A percentile compares a stretch with the other conserved stretches of the same genome.
Conservation (phyloP, 37 sponge, comb jelly and placozoan species). For the Halichondria panicea region DNA sequence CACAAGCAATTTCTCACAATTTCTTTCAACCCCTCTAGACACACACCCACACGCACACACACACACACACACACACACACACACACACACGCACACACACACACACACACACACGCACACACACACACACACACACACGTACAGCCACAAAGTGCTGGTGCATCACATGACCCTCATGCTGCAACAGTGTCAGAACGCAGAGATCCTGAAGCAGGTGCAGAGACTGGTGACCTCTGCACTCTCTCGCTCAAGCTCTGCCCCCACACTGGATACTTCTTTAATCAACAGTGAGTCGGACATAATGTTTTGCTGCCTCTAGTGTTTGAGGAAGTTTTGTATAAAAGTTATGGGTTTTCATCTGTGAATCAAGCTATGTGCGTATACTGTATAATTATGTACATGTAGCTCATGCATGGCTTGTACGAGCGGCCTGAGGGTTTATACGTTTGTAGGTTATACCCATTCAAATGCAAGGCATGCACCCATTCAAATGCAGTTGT, state of each 20-base stretch:
- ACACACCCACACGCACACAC: not conserved
- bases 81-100: not conserved
- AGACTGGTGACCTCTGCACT: conserved; percentile 48
- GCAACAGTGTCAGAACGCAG: conserved; percentile 40
- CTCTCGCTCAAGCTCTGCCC: not conserved
- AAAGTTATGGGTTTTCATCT: no score
- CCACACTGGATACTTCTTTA: conserved; percentile 26
- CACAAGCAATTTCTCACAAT: not conserved
- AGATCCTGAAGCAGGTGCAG: conserved; percentile 49
- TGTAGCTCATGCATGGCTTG: no score
- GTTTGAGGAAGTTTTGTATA: not conserved
- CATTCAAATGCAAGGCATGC: no score
- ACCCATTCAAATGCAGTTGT: no score
- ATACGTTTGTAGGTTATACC: no score
- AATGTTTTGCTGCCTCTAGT: no score
- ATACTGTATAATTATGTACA: no score
- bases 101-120: not conserved
- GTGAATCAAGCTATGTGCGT: no score
- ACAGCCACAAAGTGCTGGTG: conserved; percentile 55
- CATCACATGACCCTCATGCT: conserved; percentile 55
- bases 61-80: conserved; percentile 6
- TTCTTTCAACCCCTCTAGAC: not conserved
- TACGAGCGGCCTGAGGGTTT: no score
- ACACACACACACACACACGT: not conserved
- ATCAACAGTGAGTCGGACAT: conserved; percentile 35